These are phyloP conservation scores for Graphium colonna DNA, from an alignment of 2,888 invertebrate genomes.

Conservation along the genomic window DNA sequence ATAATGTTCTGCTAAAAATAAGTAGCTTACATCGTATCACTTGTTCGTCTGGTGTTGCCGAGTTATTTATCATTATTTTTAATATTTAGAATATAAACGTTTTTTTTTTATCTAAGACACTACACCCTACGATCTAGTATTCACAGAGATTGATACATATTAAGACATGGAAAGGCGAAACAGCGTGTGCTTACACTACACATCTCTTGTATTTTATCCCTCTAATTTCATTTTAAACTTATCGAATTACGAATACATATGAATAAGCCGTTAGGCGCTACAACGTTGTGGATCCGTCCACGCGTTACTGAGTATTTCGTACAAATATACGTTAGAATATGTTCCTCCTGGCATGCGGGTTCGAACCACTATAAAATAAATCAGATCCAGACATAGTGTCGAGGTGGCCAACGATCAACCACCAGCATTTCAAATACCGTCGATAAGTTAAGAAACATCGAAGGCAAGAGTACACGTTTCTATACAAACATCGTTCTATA, in stretches of 20 bases:
- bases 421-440: neutral
- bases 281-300: neutral
- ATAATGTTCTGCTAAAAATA: slow-evolving; percentile 58
- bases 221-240: slow-evolving; percentile 23
- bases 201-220: slow-evolving; percentile 32
- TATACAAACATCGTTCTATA: slow-evolving; percentile 5
- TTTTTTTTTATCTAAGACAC: slow-evolving; percentile 66
- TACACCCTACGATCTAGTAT: slow-evolving; percentile 74
- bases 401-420: neutral
- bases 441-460: slow-evolving; percentile 4
- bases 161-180: slow-evolving; percentile 70
- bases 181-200: slow-evolving; percentile 63
- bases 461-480: slow-evolving; percentile 16
- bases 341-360: slow-evolving; percentile 32
- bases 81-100: slow-evolving; percentile 76
- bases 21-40: slow-evolving; percentile 72
- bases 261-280: slow-evolving; percentile 7
- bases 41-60: slow-evolving; percentile 74
- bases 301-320: slow-evolving; percentile 15
- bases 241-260: slow-evolving; percentile 33
- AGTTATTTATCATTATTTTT: slow-evolving; percentile 36
- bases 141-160: slow-evolving; percentile 73
- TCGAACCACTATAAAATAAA: slow-evolving; percentile 27
- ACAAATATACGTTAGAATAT: slow-evolving; percentile 31
- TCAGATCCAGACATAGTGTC: slow-evolving; percentile 17